A percentile compares a stretch with the other conserved stretches of the same genome.
Evolutionary conservation across 2,888 invertebrate genomes (phyloP).

Genomic region (Drosophila meridionalis): DNA sequence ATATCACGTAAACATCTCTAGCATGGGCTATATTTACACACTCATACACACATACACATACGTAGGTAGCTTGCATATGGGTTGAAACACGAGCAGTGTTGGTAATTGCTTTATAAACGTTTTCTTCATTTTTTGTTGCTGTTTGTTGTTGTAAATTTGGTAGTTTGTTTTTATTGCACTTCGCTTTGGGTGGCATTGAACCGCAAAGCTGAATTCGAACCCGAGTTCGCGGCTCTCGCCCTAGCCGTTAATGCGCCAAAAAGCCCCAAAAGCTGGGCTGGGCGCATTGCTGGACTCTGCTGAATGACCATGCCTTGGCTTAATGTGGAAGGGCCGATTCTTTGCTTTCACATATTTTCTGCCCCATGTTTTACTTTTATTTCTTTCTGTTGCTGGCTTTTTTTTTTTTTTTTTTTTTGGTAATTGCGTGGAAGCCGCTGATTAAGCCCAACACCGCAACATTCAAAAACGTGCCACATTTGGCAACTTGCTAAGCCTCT

Average conservation of each 20-base stretch:
- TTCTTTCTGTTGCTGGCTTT: conserved; percentile 10
- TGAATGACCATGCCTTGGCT: conserved; percentile 39
- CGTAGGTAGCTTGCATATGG: conserved; percentile 34
- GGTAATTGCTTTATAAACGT: conserved; percentile 76
- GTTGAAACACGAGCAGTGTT: conserved; percentile 69
- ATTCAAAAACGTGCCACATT: conserved; percentile 76
- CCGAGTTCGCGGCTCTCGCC: conserved; percentile 18
- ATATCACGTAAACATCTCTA: conserved; percentile 39
- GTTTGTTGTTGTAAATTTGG: conserved; percentile 58
- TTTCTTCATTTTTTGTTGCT: conserved; percentile 28
- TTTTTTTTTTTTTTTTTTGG: conserved; percentile 53
- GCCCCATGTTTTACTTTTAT: conserved; percentile 24
- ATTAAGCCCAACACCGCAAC: conserved; percentile 76
- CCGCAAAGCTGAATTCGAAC: conserved; percentile 30
- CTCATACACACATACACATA: conserved; percentile 7
- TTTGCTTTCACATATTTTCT: conserved; percentile 73
- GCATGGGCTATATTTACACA: conserved; percentile 3
- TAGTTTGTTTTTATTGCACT: conserved; percentile 69
- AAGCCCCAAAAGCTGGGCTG: conserved; percentile 54
- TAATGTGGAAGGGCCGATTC: conserved; percentile 69
- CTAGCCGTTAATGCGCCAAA: conserved; percentile 76
- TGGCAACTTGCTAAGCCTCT: conserved; percentile 53
- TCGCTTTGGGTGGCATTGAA: conserved; percentile 75
- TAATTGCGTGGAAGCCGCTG: conserved; percentile 74
- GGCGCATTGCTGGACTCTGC: conserved; percentile 18